Percentiles rank a stretch among this genome's conserved stretches.
These are phyloP conservation scores for Peromyscus leucopus DNA, from an alignment of 2,113 vertebrate genomes.

Conservation along the genomic window DNA sequence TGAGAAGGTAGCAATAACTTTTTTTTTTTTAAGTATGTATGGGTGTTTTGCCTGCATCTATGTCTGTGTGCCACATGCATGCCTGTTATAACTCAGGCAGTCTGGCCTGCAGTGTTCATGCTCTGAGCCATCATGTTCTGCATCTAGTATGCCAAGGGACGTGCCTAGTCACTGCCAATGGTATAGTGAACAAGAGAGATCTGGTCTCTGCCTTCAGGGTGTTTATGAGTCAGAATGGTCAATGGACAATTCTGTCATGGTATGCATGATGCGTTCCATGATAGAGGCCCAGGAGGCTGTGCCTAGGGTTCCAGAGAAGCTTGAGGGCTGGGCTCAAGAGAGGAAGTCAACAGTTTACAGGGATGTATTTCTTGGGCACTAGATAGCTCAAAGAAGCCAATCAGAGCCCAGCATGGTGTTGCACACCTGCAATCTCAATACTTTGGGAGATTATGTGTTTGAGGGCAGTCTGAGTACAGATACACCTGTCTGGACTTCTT, in stretches of 20 bases:
- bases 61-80: too few species aligned
- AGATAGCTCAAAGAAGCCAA: neutral
- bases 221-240: neutral
- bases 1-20: neutral
- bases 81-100: neutral
- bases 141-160: neutral
- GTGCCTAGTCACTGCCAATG: neutral
- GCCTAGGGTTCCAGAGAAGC: neutral
- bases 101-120: neutral
- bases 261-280: neutral
- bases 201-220: neutral
- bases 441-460: neutral
- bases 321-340: neutral
- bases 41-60: neutral
- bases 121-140: too few species aligned
- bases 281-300: neutral
- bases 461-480: neutral
- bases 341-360: neutral
- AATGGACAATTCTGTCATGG: neutral
- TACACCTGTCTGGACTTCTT: too few species aligned
- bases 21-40: neutral
- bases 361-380: neutral
- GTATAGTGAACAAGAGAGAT: neutral
- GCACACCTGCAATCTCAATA: neutral
- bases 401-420: neutral